These are phyloP conservation scores for Athene cunicularia DNA, from an alignment of 2,113 vertebrate genomes.

Conservation along the genomic window DNA sequence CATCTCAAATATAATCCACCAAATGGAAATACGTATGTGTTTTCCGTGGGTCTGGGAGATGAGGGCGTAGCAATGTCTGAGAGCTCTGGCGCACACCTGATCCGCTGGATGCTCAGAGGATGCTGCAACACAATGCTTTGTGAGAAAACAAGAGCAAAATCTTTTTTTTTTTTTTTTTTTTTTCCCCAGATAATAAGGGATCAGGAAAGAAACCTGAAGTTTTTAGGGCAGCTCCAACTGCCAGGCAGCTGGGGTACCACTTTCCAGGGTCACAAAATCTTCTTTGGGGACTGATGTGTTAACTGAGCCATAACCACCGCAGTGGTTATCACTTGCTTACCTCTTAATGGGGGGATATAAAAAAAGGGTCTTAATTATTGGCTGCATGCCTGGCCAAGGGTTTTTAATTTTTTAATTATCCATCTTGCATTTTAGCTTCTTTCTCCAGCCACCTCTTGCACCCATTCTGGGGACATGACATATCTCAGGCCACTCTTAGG, in stretches of 20 bases:
- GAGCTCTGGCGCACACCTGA: accelerated
- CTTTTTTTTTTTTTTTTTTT: no score
- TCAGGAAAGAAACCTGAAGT: neutral
- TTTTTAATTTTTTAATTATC: neutral
- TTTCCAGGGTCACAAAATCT: neutral
- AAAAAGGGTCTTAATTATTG: neutral
- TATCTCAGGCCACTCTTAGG: neutral
- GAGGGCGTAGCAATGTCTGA: accelerated
- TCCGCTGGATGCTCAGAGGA: neutral
- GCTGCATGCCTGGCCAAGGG: neutral
- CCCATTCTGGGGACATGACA: neutral
- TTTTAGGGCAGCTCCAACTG: neutral
- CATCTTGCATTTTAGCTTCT: neutral
- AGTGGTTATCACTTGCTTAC: neutral
- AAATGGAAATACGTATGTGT: accelerated
- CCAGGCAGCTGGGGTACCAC: neutral
- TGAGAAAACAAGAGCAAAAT: neutral
- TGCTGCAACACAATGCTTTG: neutral
- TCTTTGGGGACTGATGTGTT: accelerated
- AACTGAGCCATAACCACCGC: neutral
- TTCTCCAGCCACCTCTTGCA: neutral
- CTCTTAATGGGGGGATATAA: neutral
- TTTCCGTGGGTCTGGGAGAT: accelerated
- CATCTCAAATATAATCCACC: accelerated
- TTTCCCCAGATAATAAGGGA: accelerated